Evolutionary conservation across 2,888 invertebrate species (phyloP).

Genomic region (Aspidiotus rigidus): DNA sequence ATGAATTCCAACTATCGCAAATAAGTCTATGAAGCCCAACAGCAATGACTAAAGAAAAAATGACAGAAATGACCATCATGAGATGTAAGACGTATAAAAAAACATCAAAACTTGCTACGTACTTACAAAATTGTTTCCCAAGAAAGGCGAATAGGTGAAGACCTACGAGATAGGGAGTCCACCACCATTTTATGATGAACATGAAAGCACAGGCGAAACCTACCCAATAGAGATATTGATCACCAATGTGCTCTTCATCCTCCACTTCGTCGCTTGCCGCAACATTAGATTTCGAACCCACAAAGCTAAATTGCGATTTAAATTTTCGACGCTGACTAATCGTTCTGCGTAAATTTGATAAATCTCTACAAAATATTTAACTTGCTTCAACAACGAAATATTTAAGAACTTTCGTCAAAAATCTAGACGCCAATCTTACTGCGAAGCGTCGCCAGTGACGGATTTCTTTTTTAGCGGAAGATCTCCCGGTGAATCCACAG

Average conservation of each 20-base stretch:
- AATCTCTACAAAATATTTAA: conserved; percentile 1
- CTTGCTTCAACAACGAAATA: background rate
- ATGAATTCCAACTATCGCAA: conserved; percentile 5
- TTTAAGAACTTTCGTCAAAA: background rate
- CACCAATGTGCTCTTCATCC: conserved; percentile 55
- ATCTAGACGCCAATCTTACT: background rate
- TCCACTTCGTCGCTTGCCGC: conserved; percentile 51
- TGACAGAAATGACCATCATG: background rate
- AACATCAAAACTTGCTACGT: background rate
- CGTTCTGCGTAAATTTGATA: background rate
- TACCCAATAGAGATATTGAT: conserved; percentile 57
- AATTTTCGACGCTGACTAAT: conserved; percentile 19
- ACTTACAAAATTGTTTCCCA: conserved; percentile 24
- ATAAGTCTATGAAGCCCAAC: conserved; percentile 12
- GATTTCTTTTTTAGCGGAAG: background rate
- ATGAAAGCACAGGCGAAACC: conserved; percentile 45
- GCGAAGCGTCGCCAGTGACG: background rate
- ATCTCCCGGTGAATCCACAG: background rate
- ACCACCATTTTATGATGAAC: conserved; percentile 57
- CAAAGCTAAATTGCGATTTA: conserved; percentile 18
- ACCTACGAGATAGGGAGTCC: conserved; percentile 56
- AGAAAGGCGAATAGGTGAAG: conserved; percentile 16
- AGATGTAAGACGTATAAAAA: background rate
- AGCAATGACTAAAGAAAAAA: conserved; percentile 3
- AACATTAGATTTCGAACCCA: conserved; percentile 10